These are phyloP conservation scores for Idaea dimidiata DNA, from an alignment of 2,888 invertebrate species.

Conservation along the genomic window DNA sequence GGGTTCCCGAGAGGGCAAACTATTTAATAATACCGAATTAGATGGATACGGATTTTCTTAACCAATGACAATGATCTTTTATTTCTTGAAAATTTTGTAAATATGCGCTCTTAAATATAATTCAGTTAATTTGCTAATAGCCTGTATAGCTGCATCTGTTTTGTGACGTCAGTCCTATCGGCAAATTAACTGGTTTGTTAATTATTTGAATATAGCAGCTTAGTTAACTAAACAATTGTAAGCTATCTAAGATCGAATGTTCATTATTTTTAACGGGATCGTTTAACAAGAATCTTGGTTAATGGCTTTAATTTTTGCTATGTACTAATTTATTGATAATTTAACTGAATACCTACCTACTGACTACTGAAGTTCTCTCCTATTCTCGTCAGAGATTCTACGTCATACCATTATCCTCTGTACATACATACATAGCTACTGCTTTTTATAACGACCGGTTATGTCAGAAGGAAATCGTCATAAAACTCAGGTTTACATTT, in stretches of 20 bases:
- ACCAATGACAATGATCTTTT: too few relatives aligned
- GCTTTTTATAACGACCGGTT: too few relatives aligned
- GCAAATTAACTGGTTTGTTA: not conserved
- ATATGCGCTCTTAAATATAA: not conserved
- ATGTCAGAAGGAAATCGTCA: too few relatives aligned
- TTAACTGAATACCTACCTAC: constrained; percentile 5
- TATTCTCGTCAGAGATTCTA: not conserved
- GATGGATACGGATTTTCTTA: too few relatives aligned
- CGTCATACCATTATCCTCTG: too few relatives aligned
- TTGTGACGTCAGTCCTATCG: not conserved
- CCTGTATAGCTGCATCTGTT: not conserved
- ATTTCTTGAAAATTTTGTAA: too few relatives aligned
- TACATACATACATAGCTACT: too few relatives aligned
- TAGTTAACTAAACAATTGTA: constrained; percentile 21
- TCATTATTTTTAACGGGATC: constrained; percentile 4
- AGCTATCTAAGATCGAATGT: constrained; percentile 10
- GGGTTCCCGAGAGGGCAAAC: too few relatives aligned
- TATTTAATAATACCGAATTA: too few relatives aligned
- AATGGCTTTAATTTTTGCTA: constrained; percentile 31
- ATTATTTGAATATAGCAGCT: constrained; percentile 22
- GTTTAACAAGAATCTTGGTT: constrained; percentile 19
- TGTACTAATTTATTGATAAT: constrained; percentile 13
- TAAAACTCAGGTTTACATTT: too few relatives aligned
- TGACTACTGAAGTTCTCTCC: not conserved
- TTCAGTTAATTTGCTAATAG: not conserved